These are phyloP conservation scores for Dromiciops gliroides DNA, from an alignment of 2,113 vertebrate species.

Conservation along the genomic window DNA sequence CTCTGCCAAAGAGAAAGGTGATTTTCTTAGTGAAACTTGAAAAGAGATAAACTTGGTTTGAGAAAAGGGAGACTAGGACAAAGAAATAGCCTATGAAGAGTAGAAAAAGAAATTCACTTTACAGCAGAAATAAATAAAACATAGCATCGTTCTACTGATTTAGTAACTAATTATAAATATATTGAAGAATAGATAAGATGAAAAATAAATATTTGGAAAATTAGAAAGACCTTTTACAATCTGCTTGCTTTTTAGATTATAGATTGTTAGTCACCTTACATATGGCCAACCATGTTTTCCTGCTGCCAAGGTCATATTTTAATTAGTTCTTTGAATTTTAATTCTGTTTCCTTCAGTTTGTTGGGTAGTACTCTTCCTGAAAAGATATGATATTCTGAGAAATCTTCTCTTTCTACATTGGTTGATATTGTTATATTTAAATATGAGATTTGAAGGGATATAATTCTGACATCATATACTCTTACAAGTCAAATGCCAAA, in stretches of 20 bases:
- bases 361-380: neutral
- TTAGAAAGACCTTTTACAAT: neutral
- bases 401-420: neutral
- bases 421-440: constrained; percentile 11
- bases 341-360: neutral
- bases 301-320: neutral
- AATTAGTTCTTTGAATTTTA: neutral
- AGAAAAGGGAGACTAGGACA: neutral
- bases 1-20: neutral
- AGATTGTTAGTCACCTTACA: neutral
- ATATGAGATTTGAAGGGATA: neutral
- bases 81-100: neutral
- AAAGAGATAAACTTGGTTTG: neutral
- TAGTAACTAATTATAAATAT: neutral
- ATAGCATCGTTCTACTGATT: neutral
- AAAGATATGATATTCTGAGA: neutral
- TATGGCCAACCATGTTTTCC: neutral
- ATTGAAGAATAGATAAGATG: neutral
- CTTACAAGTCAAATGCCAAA: neutral
- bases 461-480: neutral
- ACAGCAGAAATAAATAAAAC: neutral
- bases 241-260: neutral
- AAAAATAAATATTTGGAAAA: neutral
- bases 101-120: neutral
- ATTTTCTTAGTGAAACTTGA: neutral